phyloP scores from a whole-genome alignment of 2,113 vertebrate species.

The Apteryx mantelli region DNA sequence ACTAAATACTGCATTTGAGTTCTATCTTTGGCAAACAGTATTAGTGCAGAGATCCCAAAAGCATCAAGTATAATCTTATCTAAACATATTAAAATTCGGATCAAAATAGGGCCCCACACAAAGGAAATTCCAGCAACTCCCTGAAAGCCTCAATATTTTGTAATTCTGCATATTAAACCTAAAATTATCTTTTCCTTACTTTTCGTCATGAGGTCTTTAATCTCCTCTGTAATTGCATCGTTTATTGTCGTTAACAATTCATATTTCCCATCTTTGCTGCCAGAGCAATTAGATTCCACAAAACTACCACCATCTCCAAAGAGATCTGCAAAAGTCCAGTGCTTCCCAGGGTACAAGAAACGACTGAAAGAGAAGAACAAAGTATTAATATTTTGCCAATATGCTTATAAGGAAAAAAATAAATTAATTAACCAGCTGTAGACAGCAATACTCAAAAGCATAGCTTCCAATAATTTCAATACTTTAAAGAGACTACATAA shows the following conservation, averaged over 20 bases:
- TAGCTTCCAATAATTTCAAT: neutral
- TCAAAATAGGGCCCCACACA: neutral
- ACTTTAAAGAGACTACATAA: neutral
- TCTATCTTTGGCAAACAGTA: neutral
- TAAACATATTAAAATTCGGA: neutral
- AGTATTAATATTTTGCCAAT: neutral
- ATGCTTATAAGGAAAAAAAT: neutral
- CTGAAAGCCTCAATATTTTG: neutral
- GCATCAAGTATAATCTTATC: neutral
- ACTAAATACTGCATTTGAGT: neutral
- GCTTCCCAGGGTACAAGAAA: slow-evolving; percentile 91
- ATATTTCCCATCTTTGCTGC: slow-evolving; percentile 93
- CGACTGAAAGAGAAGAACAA: slow-evolving; percentile 76
- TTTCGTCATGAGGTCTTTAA: slow-evolving; percentile 90
- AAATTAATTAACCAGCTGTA: neutral
- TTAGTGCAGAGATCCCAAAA: neutral
- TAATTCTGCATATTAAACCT: neutral
- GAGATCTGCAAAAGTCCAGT: slow-evolving; percentile 78
- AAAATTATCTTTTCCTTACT: slow-evolving; percentile 74
- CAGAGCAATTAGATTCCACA: slow-evolving; percentile 75
- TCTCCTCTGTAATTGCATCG: slow-evolving; percentile 89
- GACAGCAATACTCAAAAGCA: neutral
- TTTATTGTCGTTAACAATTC: slow-evolving; percentile 91
- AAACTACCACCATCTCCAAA: slow-evolving; percentile 70
- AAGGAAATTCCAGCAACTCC: neutral